A percentile compares a stretch with the other conserved stretches of the same genome.
Evolutionary conservation across 2,797 vertebrate genomes (phyloP).

Genomic region (Acipenser oxyrinchus): DNA sequence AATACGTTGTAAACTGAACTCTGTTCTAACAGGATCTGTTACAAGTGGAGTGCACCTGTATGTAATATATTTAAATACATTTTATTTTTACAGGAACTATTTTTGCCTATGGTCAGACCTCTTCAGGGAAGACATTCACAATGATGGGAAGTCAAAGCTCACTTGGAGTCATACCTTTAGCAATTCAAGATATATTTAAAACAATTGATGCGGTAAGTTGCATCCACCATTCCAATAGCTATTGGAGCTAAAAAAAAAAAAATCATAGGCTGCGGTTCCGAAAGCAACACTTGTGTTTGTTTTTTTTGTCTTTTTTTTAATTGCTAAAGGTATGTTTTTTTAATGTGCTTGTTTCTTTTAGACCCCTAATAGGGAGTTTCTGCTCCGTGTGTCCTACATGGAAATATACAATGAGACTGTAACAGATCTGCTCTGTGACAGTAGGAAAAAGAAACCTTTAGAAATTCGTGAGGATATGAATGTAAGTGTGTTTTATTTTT

Average conservation of each 20-base stretch:
- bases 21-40: no score
- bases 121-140: slow-evolving; percentile 91
- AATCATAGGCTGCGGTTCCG: no score
- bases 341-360: slow-evolving; percentile 27
- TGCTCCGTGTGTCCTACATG: slow-evolving; percentile 92
- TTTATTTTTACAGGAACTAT: slow-evolving; percentile 69
- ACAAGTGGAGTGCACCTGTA: no score
- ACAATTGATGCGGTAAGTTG: slow-evolving; percentile 53
- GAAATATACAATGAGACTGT: slow-evolving; percentile 97
- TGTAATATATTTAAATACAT: no score
- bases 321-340: no score
- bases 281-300: background rate
- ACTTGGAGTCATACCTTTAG: slow-evolving; percentile 78
- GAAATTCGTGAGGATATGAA: slow-evolving; percentile 83
- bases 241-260: no score
- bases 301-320: slow-evolving; percentile 12
- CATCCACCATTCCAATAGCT: background rate
- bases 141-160: slow-evolving; percentile 78
- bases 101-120: slow-evolving; percentile 93
- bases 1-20: no score
- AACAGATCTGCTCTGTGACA: slow-evolving; percentile 81
- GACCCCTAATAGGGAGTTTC: slow-evolving; percentile 87
- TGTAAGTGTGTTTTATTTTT: slow-evolving; percentile 52
- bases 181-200: slow-evolving; percentile 83
- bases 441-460: slow-evolving; percentile 81